phyloP scores from a whole-genome alignment of 2,797 vertebrate species.

The Antennarius maculatus region DNA sequence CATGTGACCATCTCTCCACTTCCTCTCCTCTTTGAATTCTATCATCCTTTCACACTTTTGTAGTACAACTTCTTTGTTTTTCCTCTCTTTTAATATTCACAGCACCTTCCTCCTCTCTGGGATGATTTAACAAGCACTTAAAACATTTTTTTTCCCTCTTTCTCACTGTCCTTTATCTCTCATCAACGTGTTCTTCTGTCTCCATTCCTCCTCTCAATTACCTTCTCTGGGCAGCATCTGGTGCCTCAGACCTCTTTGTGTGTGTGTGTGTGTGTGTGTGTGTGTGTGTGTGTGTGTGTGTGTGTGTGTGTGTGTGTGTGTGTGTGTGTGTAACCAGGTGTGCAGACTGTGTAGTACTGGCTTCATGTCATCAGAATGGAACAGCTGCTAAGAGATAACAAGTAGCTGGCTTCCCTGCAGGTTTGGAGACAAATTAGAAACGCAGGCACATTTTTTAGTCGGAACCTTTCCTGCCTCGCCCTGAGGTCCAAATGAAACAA shows the following conservation, averaged over 20 bases:
- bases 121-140: conserved; percentile 8
- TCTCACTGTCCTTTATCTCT: conserved; percentile 17
- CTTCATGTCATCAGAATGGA: conserved; percentile 54
- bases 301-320: conserved; percentile 9
- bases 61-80: conserved; percentile 20
- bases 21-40: neutral
- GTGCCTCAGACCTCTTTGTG: conserved; percentile 25
- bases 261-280: conserved; percentile 12
- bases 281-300: neutral
- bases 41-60: conserved; percentile 10
- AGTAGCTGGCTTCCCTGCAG: conserved; percentile 46
- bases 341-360: conserved; percentile 29
- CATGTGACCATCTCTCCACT: conserved; percentile 3
- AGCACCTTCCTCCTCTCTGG: conserved; percentile 5
- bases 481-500: conserved; percentile 19
- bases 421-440: conserved; percentile 58
- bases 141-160: neutral
- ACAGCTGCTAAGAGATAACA: conserved; percentile 62
- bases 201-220: conserved; percentile 49
- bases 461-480: conserved; percentile 39
- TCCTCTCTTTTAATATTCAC: conserved; percentile 9
- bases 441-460: conserved; percentile 44
- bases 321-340: conserved; percentile 46
- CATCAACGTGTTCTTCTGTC: conserved; percentile 23
- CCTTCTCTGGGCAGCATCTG: conserved; percentile 61